Evolutionary conservation across 2,797 vertebrate genomes (phyloP), one percentile per base, ranked within the genome.

Genomic region (Lepidocolaptes lacrymiger): DNA sequence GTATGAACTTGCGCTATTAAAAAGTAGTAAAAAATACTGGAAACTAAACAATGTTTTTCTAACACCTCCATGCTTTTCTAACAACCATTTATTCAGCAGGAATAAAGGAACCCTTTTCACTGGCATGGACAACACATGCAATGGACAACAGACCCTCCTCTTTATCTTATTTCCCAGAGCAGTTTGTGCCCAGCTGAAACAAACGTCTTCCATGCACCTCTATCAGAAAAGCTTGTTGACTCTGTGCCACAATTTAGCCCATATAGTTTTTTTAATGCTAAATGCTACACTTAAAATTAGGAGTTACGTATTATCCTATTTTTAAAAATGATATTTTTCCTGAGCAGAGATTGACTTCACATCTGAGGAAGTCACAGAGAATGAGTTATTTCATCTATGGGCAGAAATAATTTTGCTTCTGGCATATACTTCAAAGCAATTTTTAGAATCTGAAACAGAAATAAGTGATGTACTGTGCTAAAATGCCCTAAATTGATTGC

Each of bases 341-440:
- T 91, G 41, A 88, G 85, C 56, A 88, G 58, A 77, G 66, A 94
- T 44, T 91, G 82, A 88, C 34, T 95, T 41, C 51, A 67, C 12
- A 63, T 85, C 49, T 83, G 61, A 96, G 23, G 55, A 88, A 92
- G 66, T 48, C 76, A 93, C 67, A 89, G 43, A 92, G 51, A 92
- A 92, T 8, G 30, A 94, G 39, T 72, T 95, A 89, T 91, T 96
- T 91, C 44, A 85, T 94, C 82, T 89, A 86, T 5, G 24, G 82
- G 83, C 51, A 93, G 82, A 93, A 92, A 95, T 93, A 86, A 96
- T 96, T 95, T 91, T 84, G 91, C 94, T 96, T 90, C 89, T 95
- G 94, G 95, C 94, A 90, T 76, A 84, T 34, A 96, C 94, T 96
- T 97, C 96, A 97, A 96, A 97, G 95, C 34, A 95, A 86, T 95